phyloP scores from a whole-genome alignment of 2,113 vertebrate genomes.

The Myrmecophaga tridactyla region DNA sequence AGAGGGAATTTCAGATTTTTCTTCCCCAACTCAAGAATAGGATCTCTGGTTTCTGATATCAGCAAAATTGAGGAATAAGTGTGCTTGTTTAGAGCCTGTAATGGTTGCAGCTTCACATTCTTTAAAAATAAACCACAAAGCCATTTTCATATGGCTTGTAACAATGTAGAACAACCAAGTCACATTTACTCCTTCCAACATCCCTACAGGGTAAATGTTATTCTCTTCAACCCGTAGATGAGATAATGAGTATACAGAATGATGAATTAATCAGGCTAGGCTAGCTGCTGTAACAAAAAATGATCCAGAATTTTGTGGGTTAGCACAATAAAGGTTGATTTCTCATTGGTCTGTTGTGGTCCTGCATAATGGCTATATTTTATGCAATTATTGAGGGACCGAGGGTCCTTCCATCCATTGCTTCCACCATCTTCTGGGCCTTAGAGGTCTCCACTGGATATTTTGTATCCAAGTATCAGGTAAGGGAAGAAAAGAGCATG shows the following conservation, averaged over 20 bases:
- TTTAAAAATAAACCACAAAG: conserved; percentile 36
- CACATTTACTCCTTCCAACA: neutral
- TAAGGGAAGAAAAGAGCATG: neutral
- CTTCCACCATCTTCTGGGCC: neutral
- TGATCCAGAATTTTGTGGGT: neutral
- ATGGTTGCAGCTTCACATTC: conserved; percentile 5
- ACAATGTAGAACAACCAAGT: neutral
- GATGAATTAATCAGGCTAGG: neutral
- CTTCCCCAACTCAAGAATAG: conserved; percentile 63
- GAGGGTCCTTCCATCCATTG: neutral
- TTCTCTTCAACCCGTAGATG: neutral
- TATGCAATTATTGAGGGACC: neutral
- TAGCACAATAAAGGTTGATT: neutral
- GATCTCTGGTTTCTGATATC: conserved; percentile 68
- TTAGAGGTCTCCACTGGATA: neutral
- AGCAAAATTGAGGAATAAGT: conserved; percentile 62
- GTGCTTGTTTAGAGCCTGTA: conserved; percentile 65
- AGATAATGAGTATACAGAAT: neutral
- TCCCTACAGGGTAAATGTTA: neutral
- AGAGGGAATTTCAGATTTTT: conserved; percentile 76
- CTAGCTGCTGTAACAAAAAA: neutral
- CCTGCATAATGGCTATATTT: neutral
- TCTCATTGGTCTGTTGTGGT: neutral
- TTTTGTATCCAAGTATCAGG: neutral
- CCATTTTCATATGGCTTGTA: conserved; percentile 24